Percentiles rank a stretch among this genome's conserved stretches.
These are phyloP conservation scores for Tetragonula clypearis DNA, from an alignment of 1,140 invertebrate genomes.

Conservation along the genomic window DNA sequence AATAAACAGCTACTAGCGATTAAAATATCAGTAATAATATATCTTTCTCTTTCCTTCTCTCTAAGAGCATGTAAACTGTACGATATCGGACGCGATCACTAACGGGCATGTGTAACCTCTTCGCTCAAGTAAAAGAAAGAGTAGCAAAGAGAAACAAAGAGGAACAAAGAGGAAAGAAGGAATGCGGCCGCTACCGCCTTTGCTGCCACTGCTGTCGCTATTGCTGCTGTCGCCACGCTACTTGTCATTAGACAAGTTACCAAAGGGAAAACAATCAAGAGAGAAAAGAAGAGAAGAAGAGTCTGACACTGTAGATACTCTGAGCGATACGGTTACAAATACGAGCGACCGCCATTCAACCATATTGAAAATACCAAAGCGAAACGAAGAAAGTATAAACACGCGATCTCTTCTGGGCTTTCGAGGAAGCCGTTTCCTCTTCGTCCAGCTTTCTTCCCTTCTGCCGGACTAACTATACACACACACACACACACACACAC, in stretches of 20 bases:
- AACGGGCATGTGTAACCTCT: conserved; percentile 39
- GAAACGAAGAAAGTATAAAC: conserved; percentile 23
- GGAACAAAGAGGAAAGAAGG: conserved; percentile 74
- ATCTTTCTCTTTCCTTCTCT: background rate
- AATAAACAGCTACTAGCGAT: background rate
- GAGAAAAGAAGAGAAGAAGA: conserved; percentile 32
- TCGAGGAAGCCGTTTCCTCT: conserved; percentile 12
- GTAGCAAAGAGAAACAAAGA: conserved; percentile 51
- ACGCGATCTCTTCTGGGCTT: background rate
- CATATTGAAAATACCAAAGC: background rate
- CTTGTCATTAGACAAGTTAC: conserved; percentile 20
- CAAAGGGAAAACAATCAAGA: conserved; percentile 39
- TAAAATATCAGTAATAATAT: background rate
- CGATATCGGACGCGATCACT: conserved; percentile 7
- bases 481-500: background rate
- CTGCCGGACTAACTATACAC: background rate
- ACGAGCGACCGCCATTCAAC: conserved; percentile 3
- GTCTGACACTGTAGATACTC: conserved; percentile 46
- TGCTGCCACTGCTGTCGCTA: conserved; percentile 43
- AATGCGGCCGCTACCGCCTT: conserved; percentile 74
- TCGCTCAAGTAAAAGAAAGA: conserved; percentile 43
- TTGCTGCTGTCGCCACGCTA: conserved; percentile 66
- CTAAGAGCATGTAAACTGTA: background rate
- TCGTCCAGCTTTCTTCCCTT: background rate
- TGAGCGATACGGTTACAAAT: conserved; percentile 55